These are phyloP conservation scores for Prionailurus bengalensis DNA, from an alignment of 2,113 vertebrate species.

Conservation along the genomic window DNA sequence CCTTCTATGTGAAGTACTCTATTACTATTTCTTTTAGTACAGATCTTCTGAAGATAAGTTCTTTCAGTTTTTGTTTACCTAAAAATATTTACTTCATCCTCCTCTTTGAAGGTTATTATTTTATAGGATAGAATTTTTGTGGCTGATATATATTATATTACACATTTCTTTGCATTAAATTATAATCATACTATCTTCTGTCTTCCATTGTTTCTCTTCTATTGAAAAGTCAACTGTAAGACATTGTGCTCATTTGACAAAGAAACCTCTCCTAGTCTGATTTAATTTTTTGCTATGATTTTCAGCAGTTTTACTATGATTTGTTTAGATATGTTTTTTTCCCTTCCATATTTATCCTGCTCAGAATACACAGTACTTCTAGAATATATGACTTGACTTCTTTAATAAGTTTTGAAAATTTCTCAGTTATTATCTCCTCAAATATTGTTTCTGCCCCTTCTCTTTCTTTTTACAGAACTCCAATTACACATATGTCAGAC, in stretches of 20 bases:
- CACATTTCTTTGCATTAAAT: not conserved
- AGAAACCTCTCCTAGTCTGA: not conserved
- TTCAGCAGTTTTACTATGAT: not conserved
- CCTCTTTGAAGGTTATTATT: not conserved
- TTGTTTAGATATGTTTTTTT: not conserved
- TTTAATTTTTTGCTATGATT: not conserved
- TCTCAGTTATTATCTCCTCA: not conserved
- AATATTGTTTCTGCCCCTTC: not conserved
- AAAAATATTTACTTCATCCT: not conserved
- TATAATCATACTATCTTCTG: not conserved
- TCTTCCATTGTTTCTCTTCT: not conserved
- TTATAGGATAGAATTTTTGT: not conserved
- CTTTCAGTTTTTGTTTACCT: not conserved
- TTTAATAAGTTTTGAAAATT: not conserved
- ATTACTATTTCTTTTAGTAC: not conserved
- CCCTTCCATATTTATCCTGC: not conserved
- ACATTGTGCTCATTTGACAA: not conserved
- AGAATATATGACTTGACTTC: not conserved
- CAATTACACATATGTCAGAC: not conserved
- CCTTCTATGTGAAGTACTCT: not conserved
- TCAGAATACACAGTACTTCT: not conserved
- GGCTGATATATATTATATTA: not conserved
- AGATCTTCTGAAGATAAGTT: not conserved
- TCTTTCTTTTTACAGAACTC: not conserved
- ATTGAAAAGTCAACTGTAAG: not conserved